phyloP scores from a whole-genome alignment of 2,797 vertebrate species.

The Neosilurus hyrtlii region DNA sequence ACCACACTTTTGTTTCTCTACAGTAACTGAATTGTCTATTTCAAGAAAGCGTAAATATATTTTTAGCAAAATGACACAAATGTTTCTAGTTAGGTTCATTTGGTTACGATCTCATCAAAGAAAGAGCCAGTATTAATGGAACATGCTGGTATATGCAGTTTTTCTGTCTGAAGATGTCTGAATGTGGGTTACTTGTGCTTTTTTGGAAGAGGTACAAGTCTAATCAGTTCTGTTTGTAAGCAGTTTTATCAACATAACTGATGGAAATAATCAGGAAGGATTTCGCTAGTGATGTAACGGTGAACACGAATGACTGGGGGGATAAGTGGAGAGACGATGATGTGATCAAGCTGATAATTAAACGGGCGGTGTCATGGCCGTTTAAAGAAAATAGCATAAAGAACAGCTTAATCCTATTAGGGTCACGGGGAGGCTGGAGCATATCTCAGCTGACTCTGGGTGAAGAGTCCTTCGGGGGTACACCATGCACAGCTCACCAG shows the following conservation, averaged over 20 bases:
- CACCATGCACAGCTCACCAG: no score
- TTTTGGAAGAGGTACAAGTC: neutral
- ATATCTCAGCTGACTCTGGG: no score
- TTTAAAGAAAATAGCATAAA: no score
- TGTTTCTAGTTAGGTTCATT: neutral
- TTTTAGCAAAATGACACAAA: neutral
- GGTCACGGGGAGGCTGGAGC: no score
- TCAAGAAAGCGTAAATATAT: neutral
- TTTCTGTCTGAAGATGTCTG: neutral
- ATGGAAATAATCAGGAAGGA: neutral
- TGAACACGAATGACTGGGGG: neutral
- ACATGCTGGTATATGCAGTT: neutral
- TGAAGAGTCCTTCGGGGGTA: no score
- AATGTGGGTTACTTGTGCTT: neutral
- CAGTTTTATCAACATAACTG: neutral
- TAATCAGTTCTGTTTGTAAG: neutral
- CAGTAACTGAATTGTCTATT: neutral
- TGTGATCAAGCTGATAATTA: neutral
- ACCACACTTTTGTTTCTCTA: neutral
- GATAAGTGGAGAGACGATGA: neutral
- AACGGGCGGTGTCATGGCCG: neutral
- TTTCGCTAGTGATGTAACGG: neutral
- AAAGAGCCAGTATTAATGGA: neutral
- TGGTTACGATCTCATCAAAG: neutral
- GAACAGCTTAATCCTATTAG: no score